Conservation (phyloP, 2,797 vertebrate species). For the Poecilia gillii region DNA sequence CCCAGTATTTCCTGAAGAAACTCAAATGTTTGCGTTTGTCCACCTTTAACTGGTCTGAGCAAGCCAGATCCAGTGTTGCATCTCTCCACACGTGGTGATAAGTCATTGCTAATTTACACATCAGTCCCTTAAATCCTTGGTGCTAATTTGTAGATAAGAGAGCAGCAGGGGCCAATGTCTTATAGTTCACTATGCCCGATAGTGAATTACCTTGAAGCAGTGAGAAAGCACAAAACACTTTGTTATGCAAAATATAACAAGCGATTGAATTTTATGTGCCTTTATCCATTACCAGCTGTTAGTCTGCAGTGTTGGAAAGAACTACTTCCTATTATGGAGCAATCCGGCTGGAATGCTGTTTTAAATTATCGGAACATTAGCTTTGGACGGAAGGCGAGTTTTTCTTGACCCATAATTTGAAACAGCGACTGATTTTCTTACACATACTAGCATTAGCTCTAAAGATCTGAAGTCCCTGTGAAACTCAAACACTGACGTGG, state of each 20-base stretch:
- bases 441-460: conserved; percentile 47
- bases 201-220: conserved; percentile 18
- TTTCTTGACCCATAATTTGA: conserved; percentile 45
- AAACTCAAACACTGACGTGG: conserved; percentile 69
- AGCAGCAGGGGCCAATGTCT: conserved; percentile 41
- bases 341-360: conserved; percentile 6
- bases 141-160: conserved; percentile 63
- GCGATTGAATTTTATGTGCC: not conserved
- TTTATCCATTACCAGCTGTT: conserved; percentile 34
- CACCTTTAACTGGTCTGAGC: conserved; percentile 23
- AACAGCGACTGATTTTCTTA: conserved; percentile 46
- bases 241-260: conserved; percentile 7
- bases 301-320: conserved; percentile 30
- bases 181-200: conserved; percentile 32
- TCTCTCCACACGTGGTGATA: conserved; percentile 65
- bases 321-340: conserved; percentile 30
- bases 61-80: conserved; percentile 35
- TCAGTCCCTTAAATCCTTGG: conserved; percentile 61
- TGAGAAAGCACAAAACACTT: conserved; percentile 12
- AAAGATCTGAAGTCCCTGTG: conserved; percentile 51
- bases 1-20: not conserved
- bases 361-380: conserved; percentile 24
- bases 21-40: conserved; percentile 28
- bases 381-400: conserved; percentile 28
- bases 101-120: conserved; percentile 76